Evolutionary conservation across 2,797 vertebrate genomes (phyloP), one percentile per base, ranked within the genome.

Genomic region (Picus viridis): DNA sequence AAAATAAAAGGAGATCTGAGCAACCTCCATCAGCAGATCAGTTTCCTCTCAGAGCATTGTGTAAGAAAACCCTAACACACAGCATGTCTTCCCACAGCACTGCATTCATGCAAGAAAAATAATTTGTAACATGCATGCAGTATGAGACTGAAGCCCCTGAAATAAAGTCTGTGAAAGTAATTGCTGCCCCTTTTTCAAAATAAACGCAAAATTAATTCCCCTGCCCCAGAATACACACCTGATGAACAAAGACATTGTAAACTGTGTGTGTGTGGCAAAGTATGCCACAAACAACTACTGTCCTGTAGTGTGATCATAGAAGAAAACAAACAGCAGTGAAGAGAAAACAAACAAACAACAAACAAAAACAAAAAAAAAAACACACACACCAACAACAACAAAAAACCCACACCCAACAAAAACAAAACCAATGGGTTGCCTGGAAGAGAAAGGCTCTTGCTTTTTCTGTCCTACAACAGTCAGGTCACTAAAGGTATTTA

Each of bases 351-450:
- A 41, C 5, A 41, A 41, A 9, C 36, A 63, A 39, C 34, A 34
- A 34, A 34, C 34, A 34, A 34, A 34, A 34, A 34, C n/a, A n/a
- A n/a, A n/a, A n/a, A n/a, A n/a, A n/a, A n/a, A n/a, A n/a, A n/a
- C n/a, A n/a, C n/a, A n/a, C n/a, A n/a, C n/a, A 34, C 34, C 34
- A 7, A 7, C 34, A 34, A 34, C 34, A 34, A 34, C 34, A 34
- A 34, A 34, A 34, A 34, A 34, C 34, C 34, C 34, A 34, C 34
- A 34, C 34, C 7, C 34, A 34, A 34, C 34, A 34, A 34, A 34
- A 34, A 34, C 34, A 34, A 59, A 32, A 2, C 8, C 77, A 51
- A 41, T 1, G 0, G 3, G 61, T 6, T 9, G 1, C 27, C 14
- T 32, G 1, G 10, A 24, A 34, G 16, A 88, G 0, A 71, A 75